Conservation (phyloP, 2,797 vertebrate species). For the Chelon labrosus region DNA sequence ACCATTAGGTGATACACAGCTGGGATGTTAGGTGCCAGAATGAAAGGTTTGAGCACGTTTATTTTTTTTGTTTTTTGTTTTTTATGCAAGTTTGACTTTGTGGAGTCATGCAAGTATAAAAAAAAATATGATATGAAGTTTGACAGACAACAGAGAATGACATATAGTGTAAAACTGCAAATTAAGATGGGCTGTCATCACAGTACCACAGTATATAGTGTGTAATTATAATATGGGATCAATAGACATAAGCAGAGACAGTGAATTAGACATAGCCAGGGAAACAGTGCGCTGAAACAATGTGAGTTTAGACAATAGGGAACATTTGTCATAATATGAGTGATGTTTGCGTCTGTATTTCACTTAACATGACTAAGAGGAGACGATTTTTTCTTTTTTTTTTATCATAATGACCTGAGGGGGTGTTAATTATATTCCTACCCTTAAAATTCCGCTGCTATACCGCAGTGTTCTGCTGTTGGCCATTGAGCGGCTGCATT, state of each 20-base stretch:
- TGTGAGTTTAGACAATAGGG: conserved; percentile 30
- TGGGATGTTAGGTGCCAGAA: no score
- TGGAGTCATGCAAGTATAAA: no score
- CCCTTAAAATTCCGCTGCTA: not conserved
- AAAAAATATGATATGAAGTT: no score
- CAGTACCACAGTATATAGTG: not conserved
- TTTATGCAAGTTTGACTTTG: no score
- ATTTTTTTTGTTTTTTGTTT: no score
- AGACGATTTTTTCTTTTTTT: not conserved
- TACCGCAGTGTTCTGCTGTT: conserved; percentile 1
- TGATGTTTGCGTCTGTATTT: conserved; percentile 21
- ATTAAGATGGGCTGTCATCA: conserved; percentile 14
- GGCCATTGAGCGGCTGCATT: not conserved
- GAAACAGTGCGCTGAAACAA: conserved; percentile 24
- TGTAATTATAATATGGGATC: conserved; percentile 59
- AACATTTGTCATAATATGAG: conserved; percentile 46
- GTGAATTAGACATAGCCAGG: conserved; percentile 19
- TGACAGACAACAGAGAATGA: no score
- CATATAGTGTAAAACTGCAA: conserved; percentile 20
- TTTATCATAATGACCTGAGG: conserved; percentile 7
- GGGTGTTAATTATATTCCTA: conserved; percentile 1
- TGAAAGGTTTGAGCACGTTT: no score
- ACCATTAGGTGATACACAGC: no score
- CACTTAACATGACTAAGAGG: conserved; percentile 35
- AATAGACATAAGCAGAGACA: conserved; percentile 54